Conservation (phyloP, 2,888 invertebrate genomes). For the Norana najaformis region DNA sequence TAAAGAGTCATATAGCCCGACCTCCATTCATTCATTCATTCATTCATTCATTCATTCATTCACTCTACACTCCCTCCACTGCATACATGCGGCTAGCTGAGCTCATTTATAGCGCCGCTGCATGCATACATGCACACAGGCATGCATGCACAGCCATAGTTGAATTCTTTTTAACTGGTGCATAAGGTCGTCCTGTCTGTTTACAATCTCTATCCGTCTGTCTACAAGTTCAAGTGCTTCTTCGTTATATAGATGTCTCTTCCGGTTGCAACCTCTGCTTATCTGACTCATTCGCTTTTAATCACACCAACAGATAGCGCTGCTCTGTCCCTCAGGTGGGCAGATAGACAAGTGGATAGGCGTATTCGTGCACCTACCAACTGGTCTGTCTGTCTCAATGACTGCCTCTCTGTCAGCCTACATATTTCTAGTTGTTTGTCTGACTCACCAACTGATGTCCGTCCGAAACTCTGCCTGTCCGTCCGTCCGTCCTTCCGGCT, state of each 20-base stretch:
- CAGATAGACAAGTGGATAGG: not conserved
- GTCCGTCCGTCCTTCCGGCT: too few species aligned
- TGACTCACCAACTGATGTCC: too few species aligned
- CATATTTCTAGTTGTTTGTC: too few species aligned
- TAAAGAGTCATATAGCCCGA: too few species aligned
- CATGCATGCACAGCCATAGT: not conserved
- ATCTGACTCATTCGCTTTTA: not conserved
- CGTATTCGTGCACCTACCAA: not conserved
- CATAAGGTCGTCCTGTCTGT: conserved; percentile 4
- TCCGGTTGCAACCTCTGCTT: not conserved
- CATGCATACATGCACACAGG: not conserved
- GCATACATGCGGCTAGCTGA: too few species aligned
- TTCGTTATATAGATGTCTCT: not conserved
- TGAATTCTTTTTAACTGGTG: not conserved
- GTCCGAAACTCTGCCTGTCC: too few species aligned
- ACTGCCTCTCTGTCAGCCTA: not conserved
- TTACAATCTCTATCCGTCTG: conserved; percentile 13
- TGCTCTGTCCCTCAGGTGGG: not conserved
- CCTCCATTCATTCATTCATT: not conserved
- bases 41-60: not conserved
- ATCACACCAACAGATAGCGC: not conserved
- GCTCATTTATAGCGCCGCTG: not conserved
- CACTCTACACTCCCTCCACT: not conserved
- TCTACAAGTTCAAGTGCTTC: conserved; percentile 7
- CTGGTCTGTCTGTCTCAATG: not conserved